These are phyloP conservation scores for Sphaerophoria taeniata DNA, from an alignment of 2,888 invertebrate genomes.

Conservation along the genomic window DNA sequence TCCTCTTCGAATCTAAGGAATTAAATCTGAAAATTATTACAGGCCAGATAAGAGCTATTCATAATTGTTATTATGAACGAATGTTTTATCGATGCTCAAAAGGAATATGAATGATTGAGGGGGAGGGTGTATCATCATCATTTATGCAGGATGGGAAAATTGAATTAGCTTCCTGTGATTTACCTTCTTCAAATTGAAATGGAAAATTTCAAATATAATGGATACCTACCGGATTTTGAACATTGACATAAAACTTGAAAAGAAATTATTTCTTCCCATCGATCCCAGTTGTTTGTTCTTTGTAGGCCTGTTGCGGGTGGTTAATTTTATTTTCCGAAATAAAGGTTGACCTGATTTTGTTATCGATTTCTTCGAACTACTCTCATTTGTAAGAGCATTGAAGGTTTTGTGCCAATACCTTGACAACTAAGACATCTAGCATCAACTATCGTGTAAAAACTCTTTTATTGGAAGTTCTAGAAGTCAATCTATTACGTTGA, in stretches of 20 bases:
- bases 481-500: no score
- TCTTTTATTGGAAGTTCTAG: no score
- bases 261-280: no score
- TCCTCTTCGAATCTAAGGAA: neutral
- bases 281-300: no score
- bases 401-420: no score
- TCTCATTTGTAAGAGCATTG: no score
- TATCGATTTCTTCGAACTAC: no score
- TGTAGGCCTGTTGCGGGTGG: no score
- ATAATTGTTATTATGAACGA: conserved; percentile 1
- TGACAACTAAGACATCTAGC: no score
- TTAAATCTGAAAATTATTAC: conserved; percentile 19
- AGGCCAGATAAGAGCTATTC: conserved; percentile 11
- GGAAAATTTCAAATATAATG: conserved; percentile 4
- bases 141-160: conserved; percentile 23
- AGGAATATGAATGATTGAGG: neutral
- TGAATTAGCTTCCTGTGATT: conserved; percentile 25
- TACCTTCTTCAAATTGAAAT: conserved; percentile 15
- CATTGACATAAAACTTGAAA: conserved; percentile 4
- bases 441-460: no score
- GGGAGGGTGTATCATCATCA: neutral
- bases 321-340: no score
- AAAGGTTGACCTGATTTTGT: no score
- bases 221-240: conserved; percentile 19
- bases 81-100: neutral